Evolutionary conservation across 2,888 invertebrate species (phyloP), one percentile per base, ranked within the genome.

Genomic region (Clusia tigrina): DNA sequence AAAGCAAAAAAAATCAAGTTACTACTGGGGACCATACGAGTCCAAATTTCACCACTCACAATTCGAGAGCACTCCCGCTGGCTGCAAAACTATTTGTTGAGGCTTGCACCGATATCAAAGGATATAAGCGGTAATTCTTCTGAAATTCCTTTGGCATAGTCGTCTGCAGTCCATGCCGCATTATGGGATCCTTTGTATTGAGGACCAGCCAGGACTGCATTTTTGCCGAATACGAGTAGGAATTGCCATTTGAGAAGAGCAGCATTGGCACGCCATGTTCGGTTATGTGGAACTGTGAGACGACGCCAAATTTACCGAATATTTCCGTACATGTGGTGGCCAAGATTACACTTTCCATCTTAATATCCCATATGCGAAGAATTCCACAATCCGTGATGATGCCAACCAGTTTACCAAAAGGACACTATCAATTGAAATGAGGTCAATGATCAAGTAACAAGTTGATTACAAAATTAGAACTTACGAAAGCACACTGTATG

Each of bases 241-340:
- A 92, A 79, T 91, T 90, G 23, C 94, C 94, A 78, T 91, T 94
- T 32, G 90, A 91, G 37, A 96, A 87, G n/a, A 92, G 89, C 68
- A 97, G 86, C 78, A 95, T 87, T 0, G 96, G 95, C 78, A 90
- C 88, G 24, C 93, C 93, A 67, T 91, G 89, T 67, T 92, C 90
- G 15, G 91, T 74, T 78, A 83, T 70, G 81, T 85, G 73, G 89
- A 87, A 62, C 86, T 88, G 76, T 86, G 88, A 67, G 85, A 88
- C 64, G 85, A 88, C 23, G 86, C 89, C 66, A 53, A 80, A 78
- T 61, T 81, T 80, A 9, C 71, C 70, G 18, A 82, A 73, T 48
- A 84, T 73, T 62, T 84, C 84, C 3, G 74, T 54, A 53, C 83
- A 83, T n/a, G 75, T 76, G 55, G 81, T 78, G 2, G 79, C 73